Base-by-base conservation (phyloP, 1,140 invertebrate species). In the Drosophila truncata region DNA sequence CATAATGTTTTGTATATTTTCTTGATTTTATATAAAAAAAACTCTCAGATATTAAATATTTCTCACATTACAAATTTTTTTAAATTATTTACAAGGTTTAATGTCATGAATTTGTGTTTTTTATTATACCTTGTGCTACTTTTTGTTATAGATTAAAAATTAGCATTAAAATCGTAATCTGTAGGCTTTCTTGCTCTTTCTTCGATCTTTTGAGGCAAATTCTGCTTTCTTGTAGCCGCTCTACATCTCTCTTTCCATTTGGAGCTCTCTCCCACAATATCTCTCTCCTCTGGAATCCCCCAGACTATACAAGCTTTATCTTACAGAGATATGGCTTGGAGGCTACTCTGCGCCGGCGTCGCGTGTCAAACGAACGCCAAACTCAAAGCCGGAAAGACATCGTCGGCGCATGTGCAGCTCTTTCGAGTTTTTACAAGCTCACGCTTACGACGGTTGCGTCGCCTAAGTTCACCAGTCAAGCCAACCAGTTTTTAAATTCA, bases 361-460 rank as follows among this genome's bases (percentile, higher is more conserved):
- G 84, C 85, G 85, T 87, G 84, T 87, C 84, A 87, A 83, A 88
- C 84, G 85, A 88, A 44, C 80, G 81, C 72, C 77, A 62, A 65
- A 81, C 85, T 83, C 61, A 39, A 80, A 81, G 77, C 84, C 81
- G 84, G 73, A 77, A 82, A 87, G 83, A 87, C 83, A 84, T 87
- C 25, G 63, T 13, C 66, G 46, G 82, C 79, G 83, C 59, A 44
- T 73, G 42, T 52, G 46, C 29, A 65, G 47, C 29, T 35, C 47
- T 54, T 61, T 35, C 31, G 23, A 31, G 64, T 54, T 27, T 44
- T 50, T 49, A 39, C 27, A 50, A 29, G 11, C 33, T 52, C n/a
- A n/a, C 16, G 55, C 55, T 64, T 64, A 62, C 55, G 57, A 25
- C 44, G 41, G 60, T 41, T 33, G 37, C 67, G 66, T 52, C 27